These are phyloP conservation scores for Chroicocephalus ridibundus DNA, from an alignment of 2,113 vertebrate genomes.

Conservation along the genomic window DNA sequence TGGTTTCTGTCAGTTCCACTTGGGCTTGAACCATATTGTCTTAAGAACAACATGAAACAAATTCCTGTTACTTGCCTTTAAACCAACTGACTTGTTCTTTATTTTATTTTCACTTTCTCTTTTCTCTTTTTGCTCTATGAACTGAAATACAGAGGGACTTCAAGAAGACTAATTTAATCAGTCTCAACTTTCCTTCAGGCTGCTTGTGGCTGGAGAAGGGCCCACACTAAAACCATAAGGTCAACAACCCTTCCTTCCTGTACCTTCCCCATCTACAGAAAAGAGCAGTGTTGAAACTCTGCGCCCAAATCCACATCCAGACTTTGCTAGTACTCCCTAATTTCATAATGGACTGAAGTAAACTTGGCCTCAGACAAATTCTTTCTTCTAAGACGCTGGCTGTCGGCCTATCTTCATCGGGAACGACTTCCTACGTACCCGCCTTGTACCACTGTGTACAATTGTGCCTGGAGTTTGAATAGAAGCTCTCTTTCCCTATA, in stretches of 20 bases:
- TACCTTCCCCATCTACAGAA: not conserved
- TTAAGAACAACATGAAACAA: not conserved
- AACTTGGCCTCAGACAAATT: slow-evolving; percentile 1
- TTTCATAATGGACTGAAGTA: not conserved
- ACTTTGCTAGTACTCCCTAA: not conserved
- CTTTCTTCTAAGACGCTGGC: slow-evolving; percentile 28
- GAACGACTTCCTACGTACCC: not conserved
- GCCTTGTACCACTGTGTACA: not conserved
- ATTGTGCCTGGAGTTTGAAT: not conserved
- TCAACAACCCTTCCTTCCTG: not conserved
- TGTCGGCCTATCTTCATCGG: slow-evolving; percentile 27
- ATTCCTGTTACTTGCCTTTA: not conserved
- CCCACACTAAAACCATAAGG: not conserved
- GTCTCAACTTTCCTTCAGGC: not conserved
- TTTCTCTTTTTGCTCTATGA: not conserved
- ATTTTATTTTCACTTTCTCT: not conserved
- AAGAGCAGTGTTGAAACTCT: not conserved
- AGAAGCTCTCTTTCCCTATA: not conserved
- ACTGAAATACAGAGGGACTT: not conserved
- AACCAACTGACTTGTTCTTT: not conserved
- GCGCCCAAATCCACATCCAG: not conserved
- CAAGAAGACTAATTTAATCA: not conserved
- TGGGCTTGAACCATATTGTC: not conserved
- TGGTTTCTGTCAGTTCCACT: not conserved
- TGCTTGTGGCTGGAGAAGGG: not conserved